Base-by-base conservation (phyloP, 1,140 invertebrate species). In the Leptinotarsa defecta region DNA sequence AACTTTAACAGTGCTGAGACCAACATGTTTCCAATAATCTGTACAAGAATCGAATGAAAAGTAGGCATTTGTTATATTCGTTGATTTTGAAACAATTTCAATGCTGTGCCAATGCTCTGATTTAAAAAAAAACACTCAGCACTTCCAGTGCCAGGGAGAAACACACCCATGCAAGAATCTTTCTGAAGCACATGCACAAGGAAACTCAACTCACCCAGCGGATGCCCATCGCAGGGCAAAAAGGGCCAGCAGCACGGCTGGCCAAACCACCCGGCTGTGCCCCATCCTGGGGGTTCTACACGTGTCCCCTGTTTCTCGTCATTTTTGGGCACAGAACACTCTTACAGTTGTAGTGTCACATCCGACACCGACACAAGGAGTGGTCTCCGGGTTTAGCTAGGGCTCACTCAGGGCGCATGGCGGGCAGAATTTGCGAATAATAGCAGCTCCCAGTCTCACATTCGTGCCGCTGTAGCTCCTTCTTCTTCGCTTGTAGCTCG, bases 301-400 rank as follows among this genome's bases (percentile, higher is more conserved):
- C 83, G 82, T 83, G 82, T 80, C 81, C 78, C 75, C 79, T 80
- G 76, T 71, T 78, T 79, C 78, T 81, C 79, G 80, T 80, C 83
- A 83, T 84, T 81, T 76, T 62, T 48, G 76, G 75, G 75, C 81
- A 79, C 77, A 79, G 76, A 76, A 80, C 82, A 80, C 77, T 80
- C 76, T 79, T 71, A 79, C 71, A 78, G 75, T 81, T 80, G 80
- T 79, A 79, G 83, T 83, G 82, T 81, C 82, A 79, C 83, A 82
- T 82, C 71, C 77, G 82, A 79, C 82, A 81, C 80, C 80, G 77
- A 77, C 81, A 83, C 80, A 83, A 84, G 83, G 83, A 84, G 83
- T 84, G 83, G 83, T 83, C 83, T 76, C 80, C 79, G 78, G 78
- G 81, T 80, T 79, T 79, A 73, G 82, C 80, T 68, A 80, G 79